A percentile compares a stretch with the other conserved stretches of the same genome.
phyloP scores from a whole-genome alignment of 2,888 invertebrate genomes.

The Microctonus aethiopoides region DNA sequence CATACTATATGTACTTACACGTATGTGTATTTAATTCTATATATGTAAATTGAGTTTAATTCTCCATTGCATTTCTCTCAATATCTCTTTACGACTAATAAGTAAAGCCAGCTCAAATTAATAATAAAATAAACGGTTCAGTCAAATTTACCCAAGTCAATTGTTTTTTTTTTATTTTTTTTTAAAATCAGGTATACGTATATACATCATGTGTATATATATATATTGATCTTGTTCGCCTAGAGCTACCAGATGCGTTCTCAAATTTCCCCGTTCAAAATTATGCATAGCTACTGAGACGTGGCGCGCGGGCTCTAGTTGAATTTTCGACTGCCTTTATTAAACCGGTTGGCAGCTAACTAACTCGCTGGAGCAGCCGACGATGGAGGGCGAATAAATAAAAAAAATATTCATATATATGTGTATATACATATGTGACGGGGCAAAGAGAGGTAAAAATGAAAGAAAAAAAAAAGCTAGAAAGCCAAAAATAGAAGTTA shows the following conservation, averaged over 20 bases:
- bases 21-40: too few species aligned
- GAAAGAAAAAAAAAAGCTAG: constrained; percentile 20
- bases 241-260: constrained; percentile 39
- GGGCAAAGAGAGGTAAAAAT: constrained; percentile 18
- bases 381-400: constrained; percentile 19
- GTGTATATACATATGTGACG: too few species aligned
- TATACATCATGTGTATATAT: neutral
- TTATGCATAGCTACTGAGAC: constrained; percentile 47
- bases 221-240: neutral
- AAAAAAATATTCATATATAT: constrained; percentile 14
- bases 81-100: too few species aligned
- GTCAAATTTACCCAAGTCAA: neutral
- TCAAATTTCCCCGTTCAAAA: constrained; percentile 46
- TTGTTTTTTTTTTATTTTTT: neutral
- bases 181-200: neutral
- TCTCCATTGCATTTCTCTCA: neutral
- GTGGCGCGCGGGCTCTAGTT: constrained; percentile 36
- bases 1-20: neutral
- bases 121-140: neutral
- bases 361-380: constrained; percentile 36
- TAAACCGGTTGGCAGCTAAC: constrained; percentile 48
- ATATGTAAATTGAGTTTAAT: neutral
- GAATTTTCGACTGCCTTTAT: constrained; percentile 47
- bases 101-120: too few species aligned
- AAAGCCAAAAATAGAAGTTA: constrained; percentile 33